phyloP scores from a whole-genome alignment of 2,888 invertebrate species.

The Ormyrus nitidulus region DNA sequence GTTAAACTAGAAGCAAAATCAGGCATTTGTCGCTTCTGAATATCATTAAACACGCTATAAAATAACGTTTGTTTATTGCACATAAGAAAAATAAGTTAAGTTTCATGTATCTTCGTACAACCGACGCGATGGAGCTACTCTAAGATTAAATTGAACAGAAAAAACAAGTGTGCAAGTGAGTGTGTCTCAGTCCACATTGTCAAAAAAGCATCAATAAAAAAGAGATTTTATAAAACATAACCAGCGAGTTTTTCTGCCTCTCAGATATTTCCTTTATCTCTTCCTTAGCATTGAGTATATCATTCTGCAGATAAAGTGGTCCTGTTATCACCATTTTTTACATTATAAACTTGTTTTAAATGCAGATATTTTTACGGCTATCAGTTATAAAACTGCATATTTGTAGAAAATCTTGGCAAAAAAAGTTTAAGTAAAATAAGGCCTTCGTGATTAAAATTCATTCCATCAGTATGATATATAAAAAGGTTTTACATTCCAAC shows the following conservation, averaged over 20 bases:
- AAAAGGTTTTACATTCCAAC: too few species aligned
- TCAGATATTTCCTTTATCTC: too few species aligned
- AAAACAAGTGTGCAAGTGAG: slow-evolving; percentile 62
- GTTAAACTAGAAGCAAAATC: slow-evolving; percentile 22
- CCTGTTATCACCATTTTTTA: too few species aligned
- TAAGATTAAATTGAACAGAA: slow-evolving; percentile 35
- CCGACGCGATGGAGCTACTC: slow-evolving; percentile 38
- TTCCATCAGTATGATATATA: too few species aligned
- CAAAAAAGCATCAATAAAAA: slow-evolving; percentile 71
- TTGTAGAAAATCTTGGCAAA: too few species aligned
- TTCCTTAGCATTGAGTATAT: too few species aligned
- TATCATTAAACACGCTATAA: slow-evolving; percentile 44
- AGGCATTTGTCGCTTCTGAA: slow-evolving; percentile 36
- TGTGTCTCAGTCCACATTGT: slow-evolving; percentile 70
- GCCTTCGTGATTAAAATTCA: too few species aligned
- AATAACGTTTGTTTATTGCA: slow-evolving; percentile 46
- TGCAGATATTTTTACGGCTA: too few species aligned
- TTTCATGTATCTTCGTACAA: slow-evolving; percentile 48
- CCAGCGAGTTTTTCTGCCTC: background rate
- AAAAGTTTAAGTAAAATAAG: too few species aligned
- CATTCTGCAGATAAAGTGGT: too few species aligned
- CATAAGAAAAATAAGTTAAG: slow-evolving; percentile 40
- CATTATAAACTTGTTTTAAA: too few species aligned
- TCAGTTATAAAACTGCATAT: too few species aligned
- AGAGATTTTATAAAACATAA: slow-evolving; percentile 68